phyloP scores from a whole-genome alignment of 2,113 vertebrate genomes.

The Silurus meridionalis region DNA sequence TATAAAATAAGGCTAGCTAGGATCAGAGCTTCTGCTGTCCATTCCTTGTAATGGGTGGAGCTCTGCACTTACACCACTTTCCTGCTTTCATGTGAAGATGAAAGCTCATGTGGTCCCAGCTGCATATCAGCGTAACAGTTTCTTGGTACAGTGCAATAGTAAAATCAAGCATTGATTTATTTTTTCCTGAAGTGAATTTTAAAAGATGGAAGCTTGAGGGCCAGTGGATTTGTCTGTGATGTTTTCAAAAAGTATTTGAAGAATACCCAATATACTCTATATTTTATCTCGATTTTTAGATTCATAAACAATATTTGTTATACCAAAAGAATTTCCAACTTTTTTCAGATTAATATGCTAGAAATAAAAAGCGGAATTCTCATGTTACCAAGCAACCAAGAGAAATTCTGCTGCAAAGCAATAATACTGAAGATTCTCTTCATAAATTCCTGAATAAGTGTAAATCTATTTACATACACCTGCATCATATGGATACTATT shows the following conservation, averaged over 20 bases:
- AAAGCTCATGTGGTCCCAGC: conserved; percentile 32
- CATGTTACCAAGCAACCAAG: too few species aligned
- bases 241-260: not conserved
- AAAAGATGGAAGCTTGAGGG: conserved; percentile 14
- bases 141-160: not conserved
- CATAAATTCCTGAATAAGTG: too few species aligned
- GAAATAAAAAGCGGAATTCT: too few species aligned
- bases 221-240: not conserved
- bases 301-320: not conserved
- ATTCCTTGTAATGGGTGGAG: not conserved
- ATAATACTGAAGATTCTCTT: not conserved
- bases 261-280: too few species aligned
- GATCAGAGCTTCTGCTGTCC: not conserved
- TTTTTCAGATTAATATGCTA: too few species aligned
- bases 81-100: conserved; percentile 39
- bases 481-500: too few species aligned
- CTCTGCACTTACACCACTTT: conserved; percentile 15
- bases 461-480: too few species aligned
- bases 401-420: too few species aligned
- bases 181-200: not conserved
- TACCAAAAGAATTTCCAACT: not conserved
- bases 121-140: not conserved
- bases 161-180: conserved; percentile 13
- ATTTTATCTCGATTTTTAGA: not conserved
- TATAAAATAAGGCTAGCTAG: not conserved